phyloP scores from a whole-genome alignment of 2,113 vertebrate species.

The Pygoscelis adeliae region DNA sequence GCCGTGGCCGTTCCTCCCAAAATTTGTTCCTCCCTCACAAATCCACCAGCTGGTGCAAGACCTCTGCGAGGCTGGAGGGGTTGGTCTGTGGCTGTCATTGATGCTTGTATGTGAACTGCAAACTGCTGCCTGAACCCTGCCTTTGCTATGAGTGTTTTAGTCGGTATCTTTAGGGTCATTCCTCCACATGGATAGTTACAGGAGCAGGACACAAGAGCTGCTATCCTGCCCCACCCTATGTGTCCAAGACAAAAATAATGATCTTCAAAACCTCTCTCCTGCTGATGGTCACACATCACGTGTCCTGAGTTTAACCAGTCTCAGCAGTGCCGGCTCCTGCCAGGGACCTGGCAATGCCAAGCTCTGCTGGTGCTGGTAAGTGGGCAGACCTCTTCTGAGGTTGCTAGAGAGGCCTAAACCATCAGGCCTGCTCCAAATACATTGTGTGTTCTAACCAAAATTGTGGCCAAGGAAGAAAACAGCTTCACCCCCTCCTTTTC shows the following conservation, averaged over 20 bases:
- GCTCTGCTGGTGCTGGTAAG: background rate
- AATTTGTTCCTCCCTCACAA: fast-evolving
- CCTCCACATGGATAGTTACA: background rate
- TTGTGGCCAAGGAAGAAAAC: background rate
- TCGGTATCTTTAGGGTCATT: background rate
- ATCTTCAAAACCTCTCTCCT: background rate
- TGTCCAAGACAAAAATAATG: background rate
- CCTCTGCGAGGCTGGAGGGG: background rate
- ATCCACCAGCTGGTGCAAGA: background rate
- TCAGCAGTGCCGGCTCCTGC: background rate
- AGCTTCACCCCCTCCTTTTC: background rate
- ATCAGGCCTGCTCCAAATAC: background rate
- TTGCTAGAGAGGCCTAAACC: background rate
- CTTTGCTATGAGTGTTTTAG: background rate
- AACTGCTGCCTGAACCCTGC: background rate
- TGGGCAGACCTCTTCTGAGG: background rate
- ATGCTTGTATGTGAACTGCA: background rate
- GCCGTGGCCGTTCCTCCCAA: background rate
- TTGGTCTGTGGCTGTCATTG: background rate
- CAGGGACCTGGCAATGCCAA: background rate
- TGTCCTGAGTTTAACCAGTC: no score
- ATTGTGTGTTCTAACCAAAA: background rate
- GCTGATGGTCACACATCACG: background rate
- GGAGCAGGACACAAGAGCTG: background rate
- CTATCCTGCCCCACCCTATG: background rate